Evolutionary conservation across 2,797 vertebrate genomes (phyloP).

Genomic region (Dryobates pubescens): DNA sequence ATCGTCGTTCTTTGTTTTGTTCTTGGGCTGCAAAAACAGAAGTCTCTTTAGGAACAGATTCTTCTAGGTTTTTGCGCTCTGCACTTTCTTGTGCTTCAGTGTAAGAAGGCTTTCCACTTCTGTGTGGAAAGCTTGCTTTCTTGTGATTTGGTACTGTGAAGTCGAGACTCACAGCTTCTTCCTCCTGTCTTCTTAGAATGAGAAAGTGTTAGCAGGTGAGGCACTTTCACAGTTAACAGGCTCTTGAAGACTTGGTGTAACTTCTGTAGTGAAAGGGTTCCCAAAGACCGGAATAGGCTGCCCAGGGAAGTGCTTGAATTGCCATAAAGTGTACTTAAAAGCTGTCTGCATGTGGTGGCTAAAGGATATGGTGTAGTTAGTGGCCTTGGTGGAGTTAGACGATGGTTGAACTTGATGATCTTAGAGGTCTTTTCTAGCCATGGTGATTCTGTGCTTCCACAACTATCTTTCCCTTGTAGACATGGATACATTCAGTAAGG

Average conservation of each 20-base stretch:
- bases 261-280: too few relatives aligned
- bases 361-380: too few relatives aligned
- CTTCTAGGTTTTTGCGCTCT: background rate
- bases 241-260: background rate
- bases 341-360: too few relatives aligned
- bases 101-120: background rate
- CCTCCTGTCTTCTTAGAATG: background rate
- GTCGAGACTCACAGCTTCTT: background rate
- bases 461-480: background rate
- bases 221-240: background rate
- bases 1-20: background rate
- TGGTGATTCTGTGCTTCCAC: too few relatives aligned
- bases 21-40: background rate
- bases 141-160: background rate
- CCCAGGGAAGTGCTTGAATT: too few relatives aligned
- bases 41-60: background rate
- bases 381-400: too few relatives aligned
- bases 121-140: background rate
- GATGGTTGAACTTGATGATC: too few relatives aligned
- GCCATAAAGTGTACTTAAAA: too few relatives aligned
- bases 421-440: too few relatives aligned
- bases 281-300: too few relatives aligned
- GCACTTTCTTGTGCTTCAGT: background rate
- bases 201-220: background rate
- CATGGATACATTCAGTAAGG: background rate